Evolutionary conservation across 2,797 vertebrate species (phyloP), one percentile per base, ranked within the genome.

Genomic region (Aphelocoma californica): DNA sequence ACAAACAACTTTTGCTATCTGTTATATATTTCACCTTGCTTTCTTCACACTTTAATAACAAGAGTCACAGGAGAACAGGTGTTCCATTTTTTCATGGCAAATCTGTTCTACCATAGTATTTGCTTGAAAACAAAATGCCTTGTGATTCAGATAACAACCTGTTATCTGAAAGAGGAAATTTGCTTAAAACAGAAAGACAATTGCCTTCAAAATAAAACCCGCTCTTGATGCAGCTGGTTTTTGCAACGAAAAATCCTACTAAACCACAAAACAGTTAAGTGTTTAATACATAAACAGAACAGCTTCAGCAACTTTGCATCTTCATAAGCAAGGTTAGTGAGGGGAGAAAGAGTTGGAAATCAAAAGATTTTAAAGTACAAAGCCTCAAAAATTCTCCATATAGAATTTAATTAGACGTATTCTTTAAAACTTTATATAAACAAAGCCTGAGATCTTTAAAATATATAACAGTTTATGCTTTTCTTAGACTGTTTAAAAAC

Each of bases 1-100:
- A 56, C 6, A 58, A 86, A 69, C 42, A 86, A 23, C 9, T 79
- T 90, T 75, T 86, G 24, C 28, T 79, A 50, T 65, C 34, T 92
- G 14, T 44, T 66, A 31, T 3, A 10, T 45, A 69, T 93, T 93
- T 66, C 25, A 62, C 38, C 44, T 92, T 58, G 71, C 60, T 47
- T 95, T 93, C 56, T 38, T 93, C 51, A 75, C 81, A 87, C 36
- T 92, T 95, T 50, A 69, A 36, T 62, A 96, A 90, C 31, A 94
- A 81, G 56, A 92, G 66, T 67, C 36, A 78, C 6, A 86, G 23
- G 38, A 86, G 51, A 96, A 91, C n/a, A 94, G 21, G 56, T 61
- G 78, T 40, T 81, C 54, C 1, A 10, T 65, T 91, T 83, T 80
- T 81, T 90, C 47, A 77, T 31, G 16, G 40, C 23, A 40, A 69